Percentiles rank a stretch among this genome's conserved stretches.
Evolutionary conservation across 2,797 vertebrate species (phyloP).

Genomic region (Pseudomugil gertrudae): DNA sequence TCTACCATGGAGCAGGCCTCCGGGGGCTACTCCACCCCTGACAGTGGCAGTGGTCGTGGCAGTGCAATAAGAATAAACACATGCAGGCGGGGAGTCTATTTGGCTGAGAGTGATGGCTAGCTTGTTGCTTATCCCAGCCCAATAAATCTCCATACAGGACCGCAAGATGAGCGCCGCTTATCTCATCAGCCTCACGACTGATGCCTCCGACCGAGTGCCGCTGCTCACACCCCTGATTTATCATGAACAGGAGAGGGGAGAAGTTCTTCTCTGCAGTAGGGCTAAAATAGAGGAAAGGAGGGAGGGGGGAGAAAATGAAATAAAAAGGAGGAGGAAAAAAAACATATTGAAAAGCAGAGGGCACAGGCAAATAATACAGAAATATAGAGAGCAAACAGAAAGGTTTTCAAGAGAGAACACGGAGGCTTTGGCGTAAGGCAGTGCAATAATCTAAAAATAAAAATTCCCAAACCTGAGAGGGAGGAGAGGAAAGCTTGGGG

Average conservation of each 20-base stretch:
- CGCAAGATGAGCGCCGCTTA: constrained; percentile 90
- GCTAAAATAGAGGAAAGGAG: constrained; percentile 61
- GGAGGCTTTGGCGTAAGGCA: constrained; percentile 74
- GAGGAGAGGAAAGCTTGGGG: constrained; percentile 57
- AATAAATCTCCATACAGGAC: constrained; percentile 96
- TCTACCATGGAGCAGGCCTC: constrained; percentile 77
- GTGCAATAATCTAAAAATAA: constrained; percentile 82
- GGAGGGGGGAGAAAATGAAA: constrained; percentile 73
- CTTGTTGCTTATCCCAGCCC: constrained; percentile 90
- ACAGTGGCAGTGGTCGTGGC: constrained; percentile 81
- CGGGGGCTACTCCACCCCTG: constrained; percentile 77
- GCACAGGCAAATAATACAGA: constrained; percentile 89
- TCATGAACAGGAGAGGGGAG: constrained; percentile 74
- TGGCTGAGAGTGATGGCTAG: constrained; percentile 90
- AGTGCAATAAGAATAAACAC: constrained; percentile 95
- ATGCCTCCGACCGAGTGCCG: constrained; percentile 84
- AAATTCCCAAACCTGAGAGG: constrained; percentile 68
- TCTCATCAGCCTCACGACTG: constrained; percentile 89
- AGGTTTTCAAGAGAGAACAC: constrained; percentile 86
- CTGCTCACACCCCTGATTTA: constrained; percentile 89
- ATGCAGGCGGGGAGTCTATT: constrained; percentile 89
- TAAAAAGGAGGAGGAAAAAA: constrained; percentile 67
- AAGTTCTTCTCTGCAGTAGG: constrained; percentile 83
- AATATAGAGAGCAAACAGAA: constrained; percentile 91
- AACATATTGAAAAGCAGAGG: constrained; percentile 80